Conservation (phyloP, 2,888 invertebrate genomes). For the Mythimna loreyi region DNA sequence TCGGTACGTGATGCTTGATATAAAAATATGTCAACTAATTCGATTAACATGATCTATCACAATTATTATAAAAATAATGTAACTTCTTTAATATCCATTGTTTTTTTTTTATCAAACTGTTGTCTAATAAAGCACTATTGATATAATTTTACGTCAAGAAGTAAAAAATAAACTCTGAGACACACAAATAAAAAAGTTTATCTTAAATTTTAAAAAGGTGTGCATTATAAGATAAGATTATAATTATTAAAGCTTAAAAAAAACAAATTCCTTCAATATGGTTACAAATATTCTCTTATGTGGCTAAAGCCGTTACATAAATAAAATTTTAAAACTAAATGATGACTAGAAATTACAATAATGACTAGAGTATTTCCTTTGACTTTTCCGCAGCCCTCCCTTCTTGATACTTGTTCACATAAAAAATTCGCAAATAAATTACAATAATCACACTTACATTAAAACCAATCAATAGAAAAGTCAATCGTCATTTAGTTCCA, state of each 20-base stretch:
- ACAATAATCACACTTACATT: constrained; percentile 5
- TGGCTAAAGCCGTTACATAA: constrained; percentile 2
- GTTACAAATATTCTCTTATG: not conserved
- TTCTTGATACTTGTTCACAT: not conserved
- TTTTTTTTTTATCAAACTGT: not conserved
- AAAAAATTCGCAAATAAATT: constrained; percentile 7
- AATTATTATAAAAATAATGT: constrained; percentile 42
- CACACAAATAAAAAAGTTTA: not conserved
- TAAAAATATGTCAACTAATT: constrained; percentile 44
- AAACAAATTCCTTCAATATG: not conserved
- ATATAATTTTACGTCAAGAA: not conserved
- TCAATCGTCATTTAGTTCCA: not conserved
- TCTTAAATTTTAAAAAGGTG: not conserved
- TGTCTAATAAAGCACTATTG: not conserved
- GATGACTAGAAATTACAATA: constrained; percentile 13
- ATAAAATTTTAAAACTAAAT: constrained; percentile 1
- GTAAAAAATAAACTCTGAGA: not conserved
- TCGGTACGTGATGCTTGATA: constrained; percentile 21
- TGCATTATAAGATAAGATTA: not conserved
- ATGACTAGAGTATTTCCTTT: constrained; percentile 39
- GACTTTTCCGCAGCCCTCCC: not conserved
- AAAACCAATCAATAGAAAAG: not conserved
- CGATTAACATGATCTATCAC: constrained; percentile 7
- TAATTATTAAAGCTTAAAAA: constrained; percentile 7
- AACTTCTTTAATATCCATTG: not conserved